These are phyloP conservation scores for Anoura caudifer DNA, from an alignment of 2,113 vertebrate genomes.

Conservation along the genomic window DNA sequence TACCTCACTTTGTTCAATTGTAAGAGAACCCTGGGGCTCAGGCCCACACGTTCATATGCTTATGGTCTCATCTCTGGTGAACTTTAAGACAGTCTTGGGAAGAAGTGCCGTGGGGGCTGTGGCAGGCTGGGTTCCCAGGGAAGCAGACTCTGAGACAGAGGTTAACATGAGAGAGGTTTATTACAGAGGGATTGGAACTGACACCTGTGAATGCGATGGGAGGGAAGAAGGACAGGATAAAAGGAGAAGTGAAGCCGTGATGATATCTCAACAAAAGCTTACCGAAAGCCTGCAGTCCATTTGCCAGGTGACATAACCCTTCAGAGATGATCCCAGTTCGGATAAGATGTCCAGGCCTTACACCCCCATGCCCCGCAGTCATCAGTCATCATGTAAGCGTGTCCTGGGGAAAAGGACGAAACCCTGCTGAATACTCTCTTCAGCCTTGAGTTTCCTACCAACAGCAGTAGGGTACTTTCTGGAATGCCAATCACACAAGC, in stretches of 20 bases:
- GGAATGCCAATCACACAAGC: not conserved
- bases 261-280: not conserved
- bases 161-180: fast-evolving
- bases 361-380: fast-evolving
- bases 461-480: not conserved
- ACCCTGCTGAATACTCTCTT: not conserved
- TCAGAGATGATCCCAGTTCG: not conserved
- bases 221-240: not conserved
- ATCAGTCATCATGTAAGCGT: not conserved
- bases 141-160: not conserved
- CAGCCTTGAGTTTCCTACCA: not conserved
- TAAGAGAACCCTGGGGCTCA: not conserved
- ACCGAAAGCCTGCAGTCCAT: not conserved
- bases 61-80: not conserved
- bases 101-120: not conserved
- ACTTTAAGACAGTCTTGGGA: not conserved
- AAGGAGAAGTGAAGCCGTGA: not conserved
- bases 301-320: not conserved
- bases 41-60: not conserved
- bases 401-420: not conserved
- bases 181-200: fast-evolving
- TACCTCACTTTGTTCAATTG: not conserved
- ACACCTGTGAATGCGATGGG: not conserved
- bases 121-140: not conserved
- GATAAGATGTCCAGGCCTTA: not conserved